Base-by-base conservation (phyloP, 2,113 vertebrate genomes). In the Poeciliopsis turrubarensis region DNA sequence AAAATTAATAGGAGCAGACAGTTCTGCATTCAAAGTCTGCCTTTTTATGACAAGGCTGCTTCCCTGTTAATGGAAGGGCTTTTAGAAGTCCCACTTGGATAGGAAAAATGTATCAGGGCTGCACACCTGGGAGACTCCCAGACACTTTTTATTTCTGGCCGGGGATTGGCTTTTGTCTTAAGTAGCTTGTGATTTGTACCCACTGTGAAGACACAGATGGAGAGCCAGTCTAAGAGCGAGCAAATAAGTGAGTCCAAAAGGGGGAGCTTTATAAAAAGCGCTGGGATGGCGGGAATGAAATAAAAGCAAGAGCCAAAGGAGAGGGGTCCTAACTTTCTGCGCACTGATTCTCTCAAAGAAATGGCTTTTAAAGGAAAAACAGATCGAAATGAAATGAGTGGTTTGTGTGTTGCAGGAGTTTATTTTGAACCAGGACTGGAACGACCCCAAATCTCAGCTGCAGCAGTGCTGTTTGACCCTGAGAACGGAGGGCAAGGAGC, bases 391-490 rank as follows among this genome's bases (percentile, higher is more conserved):
- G 54, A 8, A 25, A 7, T 68, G 32, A 72, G 64, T 75, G 67
- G 70, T 79, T 51, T 80, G 39, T 89, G 83, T 84, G 64, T 82
- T 84, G 6, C 90, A 99, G 98, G 98, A 99, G 92, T 99, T 99
- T 86, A 99, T 99, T 86, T 89, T 99, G 90, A 99, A 99, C 93
- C 98, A 99, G 92, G 98, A 99, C 87, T 99, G 98, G 98, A 99
- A 99, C 70, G 98, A 99, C 91, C 98, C 98, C n/a, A 99, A 99
- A 75, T 99, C 98, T 62, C 98, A 99, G 90, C 96, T 99, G 80
- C 98, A 99, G 73, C 98, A 99, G 89, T 99, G 98, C 77, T 99
- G 98, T 78, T 86, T 99, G 91, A 99, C 98, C 26, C 96, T 99
- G 41, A 92, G 98, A 64, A 99, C 98, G 0, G 98, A 99, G 92